Base-by-base conservation (phyloP, 2,888 invertebrate genomes). In the Bellardia bayeri region DNA sequence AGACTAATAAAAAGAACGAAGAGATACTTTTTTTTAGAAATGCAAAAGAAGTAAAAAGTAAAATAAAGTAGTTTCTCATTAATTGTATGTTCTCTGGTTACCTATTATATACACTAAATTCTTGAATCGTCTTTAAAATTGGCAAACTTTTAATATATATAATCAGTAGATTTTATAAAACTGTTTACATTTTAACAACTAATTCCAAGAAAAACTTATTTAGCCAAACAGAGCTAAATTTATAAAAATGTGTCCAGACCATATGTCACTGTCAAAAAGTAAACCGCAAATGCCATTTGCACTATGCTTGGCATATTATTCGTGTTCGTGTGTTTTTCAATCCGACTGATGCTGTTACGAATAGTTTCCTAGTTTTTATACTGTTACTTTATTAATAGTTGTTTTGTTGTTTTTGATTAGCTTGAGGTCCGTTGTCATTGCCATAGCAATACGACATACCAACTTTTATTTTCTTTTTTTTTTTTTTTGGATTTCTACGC, bases 271-370 rank as follows among this genome's bases (percentile, higher is more conserved):
- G 68, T 80, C 58, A 64, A 49, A 83, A 58, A 74, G 14, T 64
- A 64, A 75, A 76, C 86, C 86, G 30, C 80, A 86, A 79, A 71
- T 71, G 80, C 80, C 86, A 66, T 75, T 83, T 83, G 64, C 86
- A 80, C 16, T 71, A 14, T 69, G 64, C 51, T 79, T 69, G 49
- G 49, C 56, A 75, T 63, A 75, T 75, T 58, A 45, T 13, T 45
- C 13, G 45, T 37, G 45, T 37, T 37, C 13, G 45, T 13, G 49
- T 64, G 8, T 82, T 78, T 78, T 54, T 61, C 54, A 63, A 76
- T 16, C n/a, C 23, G 16, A 69, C 40, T 56, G 30, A 42, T 63
- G 51, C 23, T 71, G 42, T 75, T 68, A 49, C 58, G 14, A 82
- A 68, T 49, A 82, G 56, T 75, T 68, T 14, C 68, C 16, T 56